Evolutionary conservation across 2,113 vertebrate genomes (phyloP).

Genomic region (Clinocottus analis): DNA sequence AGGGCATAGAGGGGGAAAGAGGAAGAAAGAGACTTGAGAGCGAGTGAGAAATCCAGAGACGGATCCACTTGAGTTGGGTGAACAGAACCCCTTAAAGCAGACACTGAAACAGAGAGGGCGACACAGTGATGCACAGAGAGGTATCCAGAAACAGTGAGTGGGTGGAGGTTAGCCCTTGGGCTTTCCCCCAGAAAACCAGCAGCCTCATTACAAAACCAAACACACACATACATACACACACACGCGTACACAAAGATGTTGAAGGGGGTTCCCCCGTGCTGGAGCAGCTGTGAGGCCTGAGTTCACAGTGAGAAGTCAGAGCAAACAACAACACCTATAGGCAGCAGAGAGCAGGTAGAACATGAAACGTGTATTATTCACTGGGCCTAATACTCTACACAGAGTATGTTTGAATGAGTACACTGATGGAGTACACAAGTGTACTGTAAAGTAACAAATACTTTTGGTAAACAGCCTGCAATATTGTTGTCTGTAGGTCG

Average conservation of each 20-base stretch:
- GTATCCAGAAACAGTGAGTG: conserved; percentile 70
- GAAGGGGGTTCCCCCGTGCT: conserved; percentile 67
- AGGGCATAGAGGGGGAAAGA: conserved; percentile 5
- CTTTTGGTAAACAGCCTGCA: conserved; percentile 2
- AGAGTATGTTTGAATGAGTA: background rate
- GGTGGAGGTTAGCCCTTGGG: conserved; percentile 76
- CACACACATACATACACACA: conserved; percentile 64
- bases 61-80: conserved; percentile 1
- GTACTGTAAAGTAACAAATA: conserved; percentile 3
- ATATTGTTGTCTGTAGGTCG: background rate
- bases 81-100: conserved; percentile 8
- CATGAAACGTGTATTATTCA: conserved; percentile 33
- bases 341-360: conserved; percentile 39
- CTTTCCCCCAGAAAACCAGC: conserved; percentile 74
- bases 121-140: conserved; percentile 53
- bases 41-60: conserved; percentile 24
- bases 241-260: conserved; percentile 31
- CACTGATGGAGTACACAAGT: background rate
- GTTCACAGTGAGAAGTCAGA: conserved; percentile 45
- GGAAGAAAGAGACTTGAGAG: background rate
- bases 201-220: conserved; percentile 74
- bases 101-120: conserved; percentile 22
- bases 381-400: background rate
- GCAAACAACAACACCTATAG: conserved; percentile 55
- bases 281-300: conserved; percentile 67